Evolutionary conservation across 2,888 invertebrate species (phyloP).

Genomic region (Alloplasta piceator): DNA sequence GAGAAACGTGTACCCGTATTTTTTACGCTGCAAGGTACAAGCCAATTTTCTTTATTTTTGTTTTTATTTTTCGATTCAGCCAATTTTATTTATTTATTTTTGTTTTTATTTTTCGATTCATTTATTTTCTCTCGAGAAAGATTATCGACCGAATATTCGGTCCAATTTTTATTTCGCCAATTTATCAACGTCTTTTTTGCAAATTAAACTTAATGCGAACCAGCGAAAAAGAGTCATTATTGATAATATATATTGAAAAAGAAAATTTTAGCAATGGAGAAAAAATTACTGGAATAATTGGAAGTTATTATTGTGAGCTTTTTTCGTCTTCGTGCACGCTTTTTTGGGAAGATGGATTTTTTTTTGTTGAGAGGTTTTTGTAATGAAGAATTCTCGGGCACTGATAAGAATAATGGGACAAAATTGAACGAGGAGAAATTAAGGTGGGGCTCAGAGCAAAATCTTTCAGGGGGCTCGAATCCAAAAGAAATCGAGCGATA

Average conservation of each 20-base stretch:
- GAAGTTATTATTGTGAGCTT: too few relatives aligned
- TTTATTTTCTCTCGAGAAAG: slow-evolving; percentile 8
- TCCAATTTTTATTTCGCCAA: slow-evolving; percentile 2
- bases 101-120: background rate
- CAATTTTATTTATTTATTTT: slow-evolving; percentile 1
- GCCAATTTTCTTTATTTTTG: background rate
- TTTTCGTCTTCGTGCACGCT: too few relatives aligned
- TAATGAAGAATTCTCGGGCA: too few relatives aligned
- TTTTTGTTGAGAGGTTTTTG: too few relatives aligned
- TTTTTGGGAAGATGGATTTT: too few relatives aligned
- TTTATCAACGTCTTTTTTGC: slow-evolving; percentile 35
- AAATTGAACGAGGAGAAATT: too few relatives aligned
- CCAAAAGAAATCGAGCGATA: slow-evolving; percentile 33
- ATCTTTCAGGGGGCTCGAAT: background rate
- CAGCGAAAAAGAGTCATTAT: too few relatives aligned
- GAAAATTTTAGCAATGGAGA: too few relatives aligned
- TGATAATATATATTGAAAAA: too few relatives aligned
- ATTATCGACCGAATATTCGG: slow-evolving; percentile 30
- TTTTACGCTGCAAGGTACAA: slow-evolving; percentile 1
- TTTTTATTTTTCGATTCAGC: background rate
- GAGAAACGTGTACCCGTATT: background rate
- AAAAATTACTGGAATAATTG: too few relatives aligned
- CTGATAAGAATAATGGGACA: too few relatives aligned
- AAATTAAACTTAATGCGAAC: slow-evolving; percentile 16
- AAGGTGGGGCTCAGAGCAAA: background rate